Evolutionary conservation across 2,797 vertebrate genomes (phyloP).

Genomic region (Diglossa cyanea): DNA sequence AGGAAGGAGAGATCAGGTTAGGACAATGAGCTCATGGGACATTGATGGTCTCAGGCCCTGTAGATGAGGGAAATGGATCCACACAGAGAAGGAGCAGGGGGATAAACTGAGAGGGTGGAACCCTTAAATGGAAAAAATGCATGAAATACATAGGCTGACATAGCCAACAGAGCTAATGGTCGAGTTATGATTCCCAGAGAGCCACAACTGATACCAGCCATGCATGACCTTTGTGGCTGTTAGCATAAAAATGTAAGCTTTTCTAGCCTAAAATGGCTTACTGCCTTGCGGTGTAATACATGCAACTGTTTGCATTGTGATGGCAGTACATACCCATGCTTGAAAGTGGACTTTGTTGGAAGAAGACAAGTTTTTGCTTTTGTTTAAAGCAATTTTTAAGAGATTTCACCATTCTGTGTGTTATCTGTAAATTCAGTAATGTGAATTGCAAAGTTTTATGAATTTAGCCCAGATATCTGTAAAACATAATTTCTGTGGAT

Average conservation of each 20-base stretch:
- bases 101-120: not conserved
- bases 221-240: not conserved
- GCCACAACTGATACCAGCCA: not conserved
- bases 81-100: not conserved
- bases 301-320: not conserved
- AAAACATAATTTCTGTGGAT: not conserved
- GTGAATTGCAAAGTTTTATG: not conserved
- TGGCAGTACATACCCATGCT: not conserved
- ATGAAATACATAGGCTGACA: fast-evolving
- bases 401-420: not conserved
- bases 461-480: not conserved
- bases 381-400: not conserved
- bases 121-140: not conserved
- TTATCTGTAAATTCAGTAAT: not conserved
- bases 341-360: not conserved
- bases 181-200: not conserved
- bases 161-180: not conserved
- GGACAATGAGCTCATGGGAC: not conserved
- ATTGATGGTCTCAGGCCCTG: not conserved
- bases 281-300: not conserved
- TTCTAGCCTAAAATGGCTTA: not conserved
- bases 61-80: not conserved
- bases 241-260: not conserved
- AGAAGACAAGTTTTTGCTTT: not conserved
- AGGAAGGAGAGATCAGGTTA: not conserved